A percentile compares a stretch with the other conserved stretches of the same genome.
These are phyloP conservation scores for Cetonia aurata DNA, from an alignment of 2,888 invertebrate genomes.

Conservation along the genomic window DNA sequence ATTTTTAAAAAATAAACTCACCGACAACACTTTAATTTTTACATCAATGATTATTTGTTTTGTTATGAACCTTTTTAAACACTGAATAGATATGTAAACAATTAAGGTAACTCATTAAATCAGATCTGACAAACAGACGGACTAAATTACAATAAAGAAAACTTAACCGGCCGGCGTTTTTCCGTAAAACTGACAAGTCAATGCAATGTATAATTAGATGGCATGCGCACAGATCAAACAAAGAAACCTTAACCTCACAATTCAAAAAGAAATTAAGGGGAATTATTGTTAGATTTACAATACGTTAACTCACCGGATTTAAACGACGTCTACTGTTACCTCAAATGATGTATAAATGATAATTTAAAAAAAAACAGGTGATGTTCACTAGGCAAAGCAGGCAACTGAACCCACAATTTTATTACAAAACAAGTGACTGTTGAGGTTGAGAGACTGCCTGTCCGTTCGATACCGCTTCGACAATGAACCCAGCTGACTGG, in stretches of 20 bases:
- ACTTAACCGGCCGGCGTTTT: conserved; percentile 62
- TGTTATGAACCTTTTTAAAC: background rate
- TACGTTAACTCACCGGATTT: conserved; percentile 46
- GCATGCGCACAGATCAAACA: conserved; percentile 60
- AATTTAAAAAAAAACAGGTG: conserved; percentile 6
- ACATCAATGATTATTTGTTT: conserved; percentile 6
- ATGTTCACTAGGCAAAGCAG: background rate
- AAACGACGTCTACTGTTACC: conserved; percentile 9
- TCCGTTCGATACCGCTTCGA: conserved; percentile 63
- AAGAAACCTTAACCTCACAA: conserved; percentile 60
- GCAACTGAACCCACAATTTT: conserved; percentile 37
- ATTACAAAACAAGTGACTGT: conserved; percentile 40
- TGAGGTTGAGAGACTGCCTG: conserved; percentile 55
- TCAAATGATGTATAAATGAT: background rate
- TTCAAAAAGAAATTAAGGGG: conserved; percentile 46
- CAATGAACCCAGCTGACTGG: conserved; percentile 64
- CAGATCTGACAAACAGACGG: conserved; percentile 29
- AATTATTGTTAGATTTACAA: conserved; percentile 13
- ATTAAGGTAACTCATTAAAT: conserved; percentile 9
- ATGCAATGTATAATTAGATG: conserved; percentile 58
- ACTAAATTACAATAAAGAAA: conserved; percentile 51
- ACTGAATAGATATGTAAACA: conserved; percentile 6
- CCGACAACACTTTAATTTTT: conserved; percentile 3
- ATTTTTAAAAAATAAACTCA: conserved; percentile 15
- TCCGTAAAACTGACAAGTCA: conserved; percentile 56